Percentiles rank a stretch among this genome's conserved stretches.
phyloP scores from a whole-genome alignment of 2,113 vertebrate species.

The Sturnira hondurensis region DNA sequence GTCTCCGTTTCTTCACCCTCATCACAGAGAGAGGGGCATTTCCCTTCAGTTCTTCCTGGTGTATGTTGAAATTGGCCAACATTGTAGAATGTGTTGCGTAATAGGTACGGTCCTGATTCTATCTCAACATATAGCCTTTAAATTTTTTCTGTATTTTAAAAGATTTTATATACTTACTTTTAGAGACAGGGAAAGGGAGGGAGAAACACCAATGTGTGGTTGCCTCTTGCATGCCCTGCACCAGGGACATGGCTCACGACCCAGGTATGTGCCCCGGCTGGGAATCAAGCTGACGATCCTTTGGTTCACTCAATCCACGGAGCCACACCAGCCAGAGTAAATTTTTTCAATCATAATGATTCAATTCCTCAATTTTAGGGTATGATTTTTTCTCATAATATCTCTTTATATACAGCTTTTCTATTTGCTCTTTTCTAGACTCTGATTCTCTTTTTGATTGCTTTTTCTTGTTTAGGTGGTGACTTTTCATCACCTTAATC shows the following conservation, averaged over 20 bases:
- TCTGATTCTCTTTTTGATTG: conserved; percentile 16
- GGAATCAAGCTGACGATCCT: too few species aligned
- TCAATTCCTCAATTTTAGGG: background rate
- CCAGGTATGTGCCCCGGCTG: too few species aligned
- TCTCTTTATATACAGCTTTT: background rate
- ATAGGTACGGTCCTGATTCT: conserved; percentile 31
- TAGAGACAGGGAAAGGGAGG: too few species aligned
- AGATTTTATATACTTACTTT: too few species aligned
- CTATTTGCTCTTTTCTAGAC: background rate
- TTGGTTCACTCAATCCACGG: too few species aligned
- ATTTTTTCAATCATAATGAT: background rate
- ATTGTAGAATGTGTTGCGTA: conserved; percentile 51
- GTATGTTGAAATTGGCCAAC: background rate
- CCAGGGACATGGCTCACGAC: too few species aligned
- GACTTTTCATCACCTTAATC: background rate
- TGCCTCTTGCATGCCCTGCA: too few species aligned
- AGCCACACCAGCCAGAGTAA: too few species aligned
- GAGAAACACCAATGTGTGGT: too few species aligned
- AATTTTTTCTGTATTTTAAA: background rate
- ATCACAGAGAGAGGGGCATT: background rate
- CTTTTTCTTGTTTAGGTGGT: background rate
- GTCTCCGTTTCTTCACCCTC: background rate
- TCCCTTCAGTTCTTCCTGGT: conserved; percentile 12
- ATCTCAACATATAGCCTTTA: conserved; percentile 33
- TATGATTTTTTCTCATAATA: background rate